These are phyloP conservation scores for Xestobium rufovillosum DNA, from an alignment of 2,888 invertebrate genomes.

Conservation along the genomic window DNA sequence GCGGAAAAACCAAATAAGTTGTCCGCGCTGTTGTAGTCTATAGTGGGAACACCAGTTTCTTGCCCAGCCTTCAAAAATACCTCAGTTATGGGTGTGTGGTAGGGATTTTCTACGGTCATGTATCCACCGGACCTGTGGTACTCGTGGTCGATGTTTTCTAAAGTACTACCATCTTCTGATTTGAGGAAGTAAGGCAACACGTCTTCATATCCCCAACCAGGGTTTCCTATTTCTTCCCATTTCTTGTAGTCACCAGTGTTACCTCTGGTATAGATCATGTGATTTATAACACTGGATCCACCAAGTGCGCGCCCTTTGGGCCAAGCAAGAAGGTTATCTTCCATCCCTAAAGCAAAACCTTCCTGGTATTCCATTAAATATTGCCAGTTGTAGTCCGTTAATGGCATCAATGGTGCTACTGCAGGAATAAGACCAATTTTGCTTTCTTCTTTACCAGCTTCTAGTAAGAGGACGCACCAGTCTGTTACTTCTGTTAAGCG, in stretches of 20 bases:
- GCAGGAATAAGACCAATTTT: not conserved
- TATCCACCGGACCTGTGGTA: conserved; percentile 57
- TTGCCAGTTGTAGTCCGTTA: conserved; percentile 48
- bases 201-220: conserved; percentile 51
- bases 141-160: conserved; percentile 36
- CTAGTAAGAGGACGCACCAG: conserved; percentile 52
- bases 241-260: not conserved
- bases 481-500: conserved; percentile 26
- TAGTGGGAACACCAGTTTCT: conserved; percentile 16
- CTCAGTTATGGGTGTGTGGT: conserved; percentile 42
- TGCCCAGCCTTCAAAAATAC: conserved; percentile 37
- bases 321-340: not conserved
- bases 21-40: conserved; percentile 41
- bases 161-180: conserved; percentile 48
- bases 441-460: conserved; percentile 41
- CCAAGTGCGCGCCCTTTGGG: not conserved
- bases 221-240: conserved; percentile 4
- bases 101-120: conserved; percentile 53
- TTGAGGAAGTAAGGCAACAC: conserved; percentile 53
- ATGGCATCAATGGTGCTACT: conserved; percentile 40
- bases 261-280: not conserved
- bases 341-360: conserved; percentile 41
- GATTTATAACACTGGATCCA: not conserved
- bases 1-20: conserved; percentile 39
- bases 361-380: conserved; percentile 47